phyloP scores from a whole-genome alignment of 2,113 vertebrate species.

The Sminthopsis crassicaudata region DNA sequence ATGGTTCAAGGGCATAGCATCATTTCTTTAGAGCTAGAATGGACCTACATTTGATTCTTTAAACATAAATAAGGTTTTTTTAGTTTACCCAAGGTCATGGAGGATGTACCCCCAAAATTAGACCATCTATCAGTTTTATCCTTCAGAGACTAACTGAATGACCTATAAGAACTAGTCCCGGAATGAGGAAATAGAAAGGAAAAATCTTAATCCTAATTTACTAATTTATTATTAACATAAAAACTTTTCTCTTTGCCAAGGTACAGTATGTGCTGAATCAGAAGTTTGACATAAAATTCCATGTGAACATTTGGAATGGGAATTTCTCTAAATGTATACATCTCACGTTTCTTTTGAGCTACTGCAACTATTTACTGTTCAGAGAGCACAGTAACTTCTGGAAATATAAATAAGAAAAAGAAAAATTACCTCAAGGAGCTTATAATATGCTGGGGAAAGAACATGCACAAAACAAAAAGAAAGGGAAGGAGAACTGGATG shows the following conservation, averaged over 20 bases:
- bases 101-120: no score
- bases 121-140: no score
- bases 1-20: no score
- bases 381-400: not conserved
- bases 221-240: not conserved
- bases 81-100: no score
- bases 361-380: not conserved
- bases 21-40: no score
- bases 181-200: no score
- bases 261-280: not conserved
- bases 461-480: not conserved
- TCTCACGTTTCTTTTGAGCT: not conserved
- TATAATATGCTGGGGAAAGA: not conserved
- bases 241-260: not conserved
- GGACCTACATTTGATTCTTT: no score
- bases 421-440: not conserved
- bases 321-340: not conserved
- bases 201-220: no score
- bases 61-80: no score
- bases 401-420: not conserved
- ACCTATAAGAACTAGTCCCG: no score
- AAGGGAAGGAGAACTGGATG: conserved; percentile 42
- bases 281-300: not conserved
- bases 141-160: no score
- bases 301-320: not conserved